phyloP scores from a whole-genome alignment of 1,140 invertebrate species.

The Aricia agestis region DNA sequence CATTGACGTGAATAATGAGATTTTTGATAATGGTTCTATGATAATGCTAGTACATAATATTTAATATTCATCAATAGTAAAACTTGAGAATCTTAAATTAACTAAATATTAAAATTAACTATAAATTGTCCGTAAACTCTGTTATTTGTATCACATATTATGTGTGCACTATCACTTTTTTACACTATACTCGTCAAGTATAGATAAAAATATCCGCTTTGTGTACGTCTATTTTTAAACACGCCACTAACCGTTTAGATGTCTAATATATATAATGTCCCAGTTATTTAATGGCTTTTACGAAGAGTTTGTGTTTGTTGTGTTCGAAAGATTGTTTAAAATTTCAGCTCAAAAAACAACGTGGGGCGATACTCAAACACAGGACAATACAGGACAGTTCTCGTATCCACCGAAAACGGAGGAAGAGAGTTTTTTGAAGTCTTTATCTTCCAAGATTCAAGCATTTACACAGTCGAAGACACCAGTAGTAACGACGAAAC shows the following conservation, averaged over 20 bases:
- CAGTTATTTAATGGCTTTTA: constrained; percentile 41
- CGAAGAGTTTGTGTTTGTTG: constrained; percentile 38
- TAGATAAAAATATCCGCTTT: constrained; percentile 10
- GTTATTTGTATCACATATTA: neutral
- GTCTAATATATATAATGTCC: constrained; percentile 40
- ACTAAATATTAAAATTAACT: too few relatives aligned
- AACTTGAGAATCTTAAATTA: too few relatives aligned
- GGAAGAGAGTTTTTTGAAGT: constrained; percentile 50
- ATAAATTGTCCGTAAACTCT: neutral
- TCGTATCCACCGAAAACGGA: constrained; percentile 53
- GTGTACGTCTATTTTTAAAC: neutral
- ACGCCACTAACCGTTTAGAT: constrained; percentile 24
- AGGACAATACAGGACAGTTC: constrained; percentile 51
- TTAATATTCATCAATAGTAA: neutral
- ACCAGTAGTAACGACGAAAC: constrained; percentile 49
- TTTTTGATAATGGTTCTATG: neutral
- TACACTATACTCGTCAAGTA: neutral
- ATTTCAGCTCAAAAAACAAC: constrained; percentile 68
- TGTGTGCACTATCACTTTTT: neutral
- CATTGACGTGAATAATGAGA: neutral
- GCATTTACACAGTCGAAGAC: constrained; percentile 44
- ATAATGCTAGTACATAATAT: constrained; percentile 4
- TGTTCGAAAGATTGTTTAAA: constrained; percentile 48
- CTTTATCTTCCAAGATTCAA: constrained; percentile 50
- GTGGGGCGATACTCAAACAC: constrained; percentile 49